Base-by-base conservation (phyloP, 1,140 invertebrate genomes). In the Tribolium madens region DNA sequence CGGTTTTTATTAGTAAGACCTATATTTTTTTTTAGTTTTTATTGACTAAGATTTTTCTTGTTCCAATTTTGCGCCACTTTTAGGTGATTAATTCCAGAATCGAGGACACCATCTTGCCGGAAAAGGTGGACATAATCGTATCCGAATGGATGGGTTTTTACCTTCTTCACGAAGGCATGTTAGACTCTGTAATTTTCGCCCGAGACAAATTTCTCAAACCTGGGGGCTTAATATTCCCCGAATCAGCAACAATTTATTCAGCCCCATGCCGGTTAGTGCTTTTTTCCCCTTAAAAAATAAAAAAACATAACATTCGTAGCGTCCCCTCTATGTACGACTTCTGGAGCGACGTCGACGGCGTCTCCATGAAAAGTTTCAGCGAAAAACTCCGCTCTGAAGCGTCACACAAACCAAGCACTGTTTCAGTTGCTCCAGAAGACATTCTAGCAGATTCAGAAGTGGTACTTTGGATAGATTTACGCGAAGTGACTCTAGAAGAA, bases 131-230 rank as follows among this genome's bases (percentile, higher is more conserved):
- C 87, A 92, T 97, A 0, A 98, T 99, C 79, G 93, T 99, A 18
- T 98, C 97, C 2, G 98, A 99, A 87, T 99, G 97, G 97, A 99
- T 99, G 98, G 98, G 98, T 1, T 99, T 99, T 87, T 99, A 98
- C 86, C 88, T 99, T 7, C 88, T 99, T 26, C 99, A 98, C 85
- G 98, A 99, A 87, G 97, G 96, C 31, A 99, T 99, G 98, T 86
- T 99, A 36, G 96, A 98, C 84, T 95, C 94, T 10, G 91, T 97
- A 0, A 89, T 99, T 50, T 91, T 91, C 86, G 97, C 98, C 0
- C 90, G 98, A 84, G 96, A 99, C 85, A 94, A 95, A 83, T 98
- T 96, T 89, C 88, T 99, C 10, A 92, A 90, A 76, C 89, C 91
- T 1, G 91, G 88, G 81, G 97, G 97, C 9, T 85, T 90, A 12